A percentile compares a stretch with the other conserved stretches of the same genome.
Conservation (phyloP, 2,888 invertebrate genomes). For the Phlogophora meticulosa region DNA sequence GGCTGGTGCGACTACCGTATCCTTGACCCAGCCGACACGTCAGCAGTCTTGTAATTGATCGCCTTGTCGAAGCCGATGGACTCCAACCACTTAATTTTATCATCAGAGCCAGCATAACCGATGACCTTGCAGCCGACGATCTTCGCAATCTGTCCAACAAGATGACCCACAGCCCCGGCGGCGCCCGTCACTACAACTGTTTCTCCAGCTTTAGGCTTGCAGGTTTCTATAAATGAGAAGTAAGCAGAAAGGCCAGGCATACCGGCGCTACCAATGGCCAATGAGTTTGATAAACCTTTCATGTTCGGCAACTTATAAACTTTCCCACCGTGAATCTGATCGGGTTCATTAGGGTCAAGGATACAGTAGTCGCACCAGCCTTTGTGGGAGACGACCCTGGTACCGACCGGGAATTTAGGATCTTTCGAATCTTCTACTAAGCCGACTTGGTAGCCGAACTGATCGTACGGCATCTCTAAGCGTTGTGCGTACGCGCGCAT, state of each 20-base stretch:
- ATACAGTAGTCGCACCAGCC: constrained; percentile 66
- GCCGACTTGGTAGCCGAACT: constrained; percentile 75
- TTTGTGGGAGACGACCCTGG: constrained; percentile 90
- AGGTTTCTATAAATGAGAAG: constrained; percentile 93
- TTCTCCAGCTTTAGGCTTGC: constrained; percentile 93
- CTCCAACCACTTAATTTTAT: constrained; percentile 83
- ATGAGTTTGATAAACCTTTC: constrained; percentile 87
- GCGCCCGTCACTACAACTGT: constrained; percentile 94
- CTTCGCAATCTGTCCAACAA: constrained; percentile 95
- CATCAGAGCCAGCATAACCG: constrained; percentile 92
- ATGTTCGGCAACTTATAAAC: constrained; percentile 87
- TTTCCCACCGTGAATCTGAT: constrained; percentile 5
- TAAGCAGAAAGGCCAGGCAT: constrained; percentile 94
- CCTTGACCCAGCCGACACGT: constrained; percentile 74
- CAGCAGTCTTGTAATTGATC: constrained; percentile 93
- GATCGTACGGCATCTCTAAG: constrained; percentile 77
- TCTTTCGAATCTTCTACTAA: constrained; percentile 92
- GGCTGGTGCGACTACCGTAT: constrained; percentile 66
- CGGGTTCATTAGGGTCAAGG: constrained; percentile 13
- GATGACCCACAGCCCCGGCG: constrained; percentile 94
- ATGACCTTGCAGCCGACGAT: constrained; percentile 92
- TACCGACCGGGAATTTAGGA: constrained; percentile 91
- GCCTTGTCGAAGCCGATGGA: constrained; percentile 93
- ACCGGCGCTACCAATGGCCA: constrained; percentile 92
- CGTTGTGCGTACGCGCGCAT: constrained; percentile 59